phyloP scores from a whole-genome alignment of 2,113 vertebrate genomes.

The Cavia aperea region DNA sequence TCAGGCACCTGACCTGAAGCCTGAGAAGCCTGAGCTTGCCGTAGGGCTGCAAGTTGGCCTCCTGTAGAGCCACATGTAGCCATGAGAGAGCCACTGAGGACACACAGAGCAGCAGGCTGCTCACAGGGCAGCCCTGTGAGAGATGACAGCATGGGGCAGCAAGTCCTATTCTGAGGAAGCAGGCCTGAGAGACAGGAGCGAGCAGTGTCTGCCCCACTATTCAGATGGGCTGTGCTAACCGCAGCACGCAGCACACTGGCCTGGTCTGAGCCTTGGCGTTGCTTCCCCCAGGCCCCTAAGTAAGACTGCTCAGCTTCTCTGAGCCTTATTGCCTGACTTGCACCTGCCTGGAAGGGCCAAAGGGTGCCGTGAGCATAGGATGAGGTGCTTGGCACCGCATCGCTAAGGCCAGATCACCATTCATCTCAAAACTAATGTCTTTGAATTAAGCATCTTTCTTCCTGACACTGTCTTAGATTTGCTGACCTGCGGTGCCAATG shows the following conservation, averaged over 20 bases:
- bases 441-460: not conserved
- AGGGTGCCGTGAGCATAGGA: not conserved
- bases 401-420: not conserved
- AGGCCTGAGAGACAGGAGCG: not conserved
- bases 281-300: not conserved
- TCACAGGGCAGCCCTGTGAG: not conserved
- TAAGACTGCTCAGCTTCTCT: not conserved
- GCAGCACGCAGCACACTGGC: not conserved
- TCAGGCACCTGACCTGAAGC: not conserved
- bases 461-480: not conserved
- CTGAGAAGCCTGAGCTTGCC: not conserved
- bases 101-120: not conserved
- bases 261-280: not conserved
- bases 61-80: not conserved
- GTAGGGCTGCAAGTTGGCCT: not conserved
- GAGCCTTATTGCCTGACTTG: not conserved
- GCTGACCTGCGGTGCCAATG: not conserved
- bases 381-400: not conserved
- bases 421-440: not conserved
- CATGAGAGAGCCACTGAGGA: not conserved
- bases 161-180: not conserved
- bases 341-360: not conserved
- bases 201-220: not conserved
- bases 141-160: not conserved
- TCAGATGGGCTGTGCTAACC: not conserved